Evolutionary conservation across 1,140 invertebrate species (phyloP), one percentile per base, ranked within the genome.

Genomic region (Papilio machaon): DNA sequence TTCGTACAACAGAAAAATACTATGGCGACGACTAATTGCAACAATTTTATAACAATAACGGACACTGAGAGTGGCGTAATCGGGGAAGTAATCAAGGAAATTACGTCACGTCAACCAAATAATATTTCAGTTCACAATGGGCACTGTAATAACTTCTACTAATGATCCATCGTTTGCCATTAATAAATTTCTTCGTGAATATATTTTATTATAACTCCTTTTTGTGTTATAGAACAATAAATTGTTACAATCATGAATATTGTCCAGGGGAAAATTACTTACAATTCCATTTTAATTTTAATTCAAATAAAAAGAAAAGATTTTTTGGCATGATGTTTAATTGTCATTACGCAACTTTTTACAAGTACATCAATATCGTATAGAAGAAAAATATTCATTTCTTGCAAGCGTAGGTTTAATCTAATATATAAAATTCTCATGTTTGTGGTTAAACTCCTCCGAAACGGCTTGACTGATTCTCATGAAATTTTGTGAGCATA

Each of bases 31-130:
- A 17, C 15, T 70, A 70, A 70, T 64, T 38, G 64, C 79, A 73
- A 80, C 82, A 80, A 77, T 80, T 81, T 80, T 70, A 80, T 84
- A 85, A 86, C 82, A 83, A 82, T 81, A 54, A 84, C 85, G 75
- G 81, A 79, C 83, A 85, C 23, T 84, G 84, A 83, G 85, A 82
- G 5, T 70, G 82, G 74, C 77, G 35, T 87, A 87, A 87, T 84
- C 80, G 82, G 84, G 79, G 83, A 76, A 83, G 84, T 84, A 83
- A 87, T 87, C 82, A 82, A 74, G 84, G 82, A 84, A 87, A 87
- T 84, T 79, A 87, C 83, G 84, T 85, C 80, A 84, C 83, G 82
- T 81, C 64, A 79, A 79, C 46, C 80, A 80, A 81, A 85, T 82
- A 85, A 83, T 83, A 78, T 79, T 81, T 47, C 64, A 70, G 30